These are phyloP conservation scores for Hippocampus kuda DNA, from an alignment of 2,797 vertebrate genomes.

Conservation along the genomic window DNA sequence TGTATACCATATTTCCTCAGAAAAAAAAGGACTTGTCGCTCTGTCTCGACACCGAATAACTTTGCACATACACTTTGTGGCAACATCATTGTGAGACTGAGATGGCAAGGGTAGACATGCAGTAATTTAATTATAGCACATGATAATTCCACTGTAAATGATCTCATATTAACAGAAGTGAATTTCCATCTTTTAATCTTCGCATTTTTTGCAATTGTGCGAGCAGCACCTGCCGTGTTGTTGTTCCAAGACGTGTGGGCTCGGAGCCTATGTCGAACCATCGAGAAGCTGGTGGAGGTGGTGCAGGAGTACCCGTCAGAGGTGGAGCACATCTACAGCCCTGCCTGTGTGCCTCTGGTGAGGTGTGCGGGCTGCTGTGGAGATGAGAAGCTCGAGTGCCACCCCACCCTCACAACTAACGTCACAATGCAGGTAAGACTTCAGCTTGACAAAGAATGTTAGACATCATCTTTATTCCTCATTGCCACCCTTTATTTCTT, in stretches of 20 bases:
- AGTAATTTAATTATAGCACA: too few species aligned
- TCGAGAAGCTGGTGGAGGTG: constrained; percentile 85
- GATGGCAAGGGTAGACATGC: too few species aligned
- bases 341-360: constrained; percentile 81
- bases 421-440: constrained; percentile 83
- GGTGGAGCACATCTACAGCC: constrained; percentile 86
- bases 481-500: background rate
- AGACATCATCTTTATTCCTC: too few species aligned
- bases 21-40: too few species aligned
- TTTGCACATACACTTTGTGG: too few species aligned
- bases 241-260: constrained; percentile 87
- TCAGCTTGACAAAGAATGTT: background rate
- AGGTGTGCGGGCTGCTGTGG: constrained; percentile 89
- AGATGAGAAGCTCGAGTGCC: constrained; percentile 81
- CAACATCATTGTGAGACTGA: too few species aligned
- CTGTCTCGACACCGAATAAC: too few species aligned
- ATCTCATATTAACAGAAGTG: background rate
- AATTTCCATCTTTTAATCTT: background rate
- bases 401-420: constrained; percentile 71
- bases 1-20: too few species aligned
- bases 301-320: constrained; percentile 80
- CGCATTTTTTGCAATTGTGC: background rate
- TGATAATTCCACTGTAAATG: too few species aligned
- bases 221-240: constrained; percentile 61
- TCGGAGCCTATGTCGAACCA: constrained; percentile 85